A percentile compares a stretch with the other conserved stretches of the same genome.
phyloP scores from a whole-genome alignment of 1,140 invertebrate species.

The Drosophila parvula region DNA sequence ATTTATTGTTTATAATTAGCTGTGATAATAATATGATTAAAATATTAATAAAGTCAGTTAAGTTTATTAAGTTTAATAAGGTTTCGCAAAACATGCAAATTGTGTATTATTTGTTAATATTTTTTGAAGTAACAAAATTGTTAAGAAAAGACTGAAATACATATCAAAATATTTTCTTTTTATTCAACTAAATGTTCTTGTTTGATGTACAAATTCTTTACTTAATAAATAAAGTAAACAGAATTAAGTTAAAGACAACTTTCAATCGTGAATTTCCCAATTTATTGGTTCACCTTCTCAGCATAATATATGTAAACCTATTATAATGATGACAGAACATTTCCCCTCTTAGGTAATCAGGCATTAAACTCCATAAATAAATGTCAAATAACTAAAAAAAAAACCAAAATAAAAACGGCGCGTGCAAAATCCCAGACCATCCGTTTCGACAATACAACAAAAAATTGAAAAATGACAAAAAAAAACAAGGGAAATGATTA shows the following conservation, averaged over 20 bases:
- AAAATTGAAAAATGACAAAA: slow-evolving; percentile 10
- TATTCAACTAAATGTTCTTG: no score
- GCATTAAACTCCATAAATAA: slow-evolving; percentile 8
- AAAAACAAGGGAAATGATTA: not conserved
- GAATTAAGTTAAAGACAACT: not conserved
- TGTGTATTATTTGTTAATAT: no score
- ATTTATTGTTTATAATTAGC: no score
- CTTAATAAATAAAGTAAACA: no score
- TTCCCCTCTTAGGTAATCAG: slow-evolving; percentile 4
- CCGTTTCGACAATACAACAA: slow-evolving; percentile 11
- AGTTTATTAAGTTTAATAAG: no score
- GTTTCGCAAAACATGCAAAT: no score
- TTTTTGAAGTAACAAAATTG: no score
- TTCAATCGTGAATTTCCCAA: not conserved
- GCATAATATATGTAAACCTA: not conserved
- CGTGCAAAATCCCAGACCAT: slow-evolving; percentile 45
- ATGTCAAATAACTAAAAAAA: slow-evolving; percentile 5
- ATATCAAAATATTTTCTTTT: no score
- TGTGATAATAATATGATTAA: no score
- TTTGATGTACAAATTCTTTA: no score
- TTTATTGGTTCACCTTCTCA: not conserved
- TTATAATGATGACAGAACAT: not conserved
- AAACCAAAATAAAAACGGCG: slow-evolving; percentile 14
- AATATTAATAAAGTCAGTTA: no score
- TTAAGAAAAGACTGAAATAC: no score